Conservation (phyloP, 2,888 invertebrate genomes). For the Flexamia atlantica region DNA sequence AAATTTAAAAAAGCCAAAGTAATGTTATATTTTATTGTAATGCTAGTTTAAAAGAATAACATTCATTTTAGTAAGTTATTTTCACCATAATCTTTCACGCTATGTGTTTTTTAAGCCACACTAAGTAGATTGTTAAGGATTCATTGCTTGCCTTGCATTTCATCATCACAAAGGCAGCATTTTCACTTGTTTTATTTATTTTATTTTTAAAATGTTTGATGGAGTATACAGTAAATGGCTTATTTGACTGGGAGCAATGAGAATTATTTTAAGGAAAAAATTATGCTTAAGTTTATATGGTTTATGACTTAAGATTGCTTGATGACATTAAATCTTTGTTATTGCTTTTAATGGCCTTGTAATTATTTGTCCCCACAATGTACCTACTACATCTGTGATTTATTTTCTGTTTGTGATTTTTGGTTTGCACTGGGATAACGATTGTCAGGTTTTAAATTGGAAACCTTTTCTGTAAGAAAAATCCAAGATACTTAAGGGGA, state of each 20-base stretch:
- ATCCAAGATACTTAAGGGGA: too few species aligned
- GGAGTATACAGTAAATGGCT: neutral
- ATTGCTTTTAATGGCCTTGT: conserved; percentile 27
- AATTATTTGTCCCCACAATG: neutral
- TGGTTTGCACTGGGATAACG: too few species aligned
- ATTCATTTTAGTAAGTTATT: conserved; percentile 33
- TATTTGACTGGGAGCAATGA: conserved; percentile 19
- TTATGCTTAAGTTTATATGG: conserved; percentile 32
- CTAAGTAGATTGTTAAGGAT: neutral
- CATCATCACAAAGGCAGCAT: conserved; percentile 10
- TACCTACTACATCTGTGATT: too few species aligned
- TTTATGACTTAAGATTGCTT: conserved; percentile 32
- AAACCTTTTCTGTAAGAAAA: too few species aligned
- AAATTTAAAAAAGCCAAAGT: conserved; percentile 34
- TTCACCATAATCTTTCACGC: neutral
- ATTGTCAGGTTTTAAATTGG: too few species aligned
- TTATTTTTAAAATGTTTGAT: neutral
- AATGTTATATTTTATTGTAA: conserved; percentile 30
- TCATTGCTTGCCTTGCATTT: neutral
- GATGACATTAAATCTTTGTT: conserved; percentile 27
- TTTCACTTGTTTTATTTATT: conserved; percentile 3
- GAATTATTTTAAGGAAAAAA: neutral
- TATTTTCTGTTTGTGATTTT: too few species aligned
- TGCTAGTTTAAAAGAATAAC: conserved; percentile 1
- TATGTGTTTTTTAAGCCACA: conserved; percentile 12